Evolutionary conservation across 2,888 invertebrate genomes (phyloP).

Genomic region (Sarcophaga variegata): DNA sequence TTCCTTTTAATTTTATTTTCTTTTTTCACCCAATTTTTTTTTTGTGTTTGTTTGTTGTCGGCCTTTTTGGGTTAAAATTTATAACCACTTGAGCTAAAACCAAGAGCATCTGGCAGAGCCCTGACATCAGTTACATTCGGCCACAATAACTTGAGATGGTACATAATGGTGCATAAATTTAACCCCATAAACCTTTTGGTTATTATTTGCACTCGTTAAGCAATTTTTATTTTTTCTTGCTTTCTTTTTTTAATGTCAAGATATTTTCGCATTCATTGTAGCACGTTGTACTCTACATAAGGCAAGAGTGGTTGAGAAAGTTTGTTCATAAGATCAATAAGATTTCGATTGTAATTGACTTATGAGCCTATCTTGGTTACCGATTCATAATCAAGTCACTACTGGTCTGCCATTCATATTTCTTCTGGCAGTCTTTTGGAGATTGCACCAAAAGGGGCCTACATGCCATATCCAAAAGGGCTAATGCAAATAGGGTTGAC

Average conservation of each 20-base stretch:
- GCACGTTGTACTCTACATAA: background rate
- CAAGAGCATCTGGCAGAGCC: slow-evolving; percentile 37
- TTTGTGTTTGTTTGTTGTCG: background rate
- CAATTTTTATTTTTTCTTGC: slow-evolving; percentile 39
- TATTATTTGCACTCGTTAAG: slow-evolving; percentile 67
- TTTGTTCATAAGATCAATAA: too few relatives aligned
- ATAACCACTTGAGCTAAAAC: slow-evolving; percentile 75
- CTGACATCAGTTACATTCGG: slow-evolving; percentile 50
- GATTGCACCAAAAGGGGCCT: too few relatives aligned
- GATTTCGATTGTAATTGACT: too few relatives aligned
- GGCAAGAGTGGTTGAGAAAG: background rate
- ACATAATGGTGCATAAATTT: slow-evolving; percentile 68
- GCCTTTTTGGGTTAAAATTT: slow-evolving; percentile 72
- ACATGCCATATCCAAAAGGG: too few relatives aligned
- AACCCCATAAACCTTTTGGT: slow-evolving; percentile 65
- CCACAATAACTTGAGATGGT: slow-evolving; percentile 24
- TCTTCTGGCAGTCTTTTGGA: too few relatives aligned
- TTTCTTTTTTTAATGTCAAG: background rate
- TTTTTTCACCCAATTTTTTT: background rate
- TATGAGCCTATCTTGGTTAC: too few relatives aligned
- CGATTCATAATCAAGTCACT: too few relatives aligned
- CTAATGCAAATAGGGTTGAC: too few relatives aligned
- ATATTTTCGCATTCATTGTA: background rate
- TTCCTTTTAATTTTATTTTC: background rate
- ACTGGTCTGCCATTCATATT: too few relatives aligned